Evolutionary conservation across 2,888 invertebrate species (phyloP).

Genomic region (Meandrusa payeni): DNA sequence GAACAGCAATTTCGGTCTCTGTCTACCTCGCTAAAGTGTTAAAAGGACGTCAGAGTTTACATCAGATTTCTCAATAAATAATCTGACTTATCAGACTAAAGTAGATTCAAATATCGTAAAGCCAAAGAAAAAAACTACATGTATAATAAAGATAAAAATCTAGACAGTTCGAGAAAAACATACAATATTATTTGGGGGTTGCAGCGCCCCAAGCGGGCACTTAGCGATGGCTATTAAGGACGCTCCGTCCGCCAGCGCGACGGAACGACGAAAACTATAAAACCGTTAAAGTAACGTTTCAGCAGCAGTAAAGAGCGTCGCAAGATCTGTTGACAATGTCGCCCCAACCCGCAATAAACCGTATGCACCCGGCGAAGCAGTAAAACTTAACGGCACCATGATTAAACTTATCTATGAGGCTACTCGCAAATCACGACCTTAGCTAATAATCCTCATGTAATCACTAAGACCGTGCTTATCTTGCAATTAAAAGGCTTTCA

Average conservation of each 20-base stretch:
- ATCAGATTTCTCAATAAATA: too few relatives aligned
- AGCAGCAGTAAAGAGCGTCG: constrained; percentile 78
- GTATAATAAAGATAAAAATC: constrained; percentile 75
- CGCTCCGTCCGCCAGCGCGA: constrained; percentile 73
- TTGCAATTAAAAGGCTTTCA: too few relatives aligned
- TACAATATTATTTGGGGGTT: constrained; percentile 65
- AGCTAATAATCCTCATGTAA: constrained; percentile 48
- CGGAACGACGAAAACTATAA: constrained; percentile 79
- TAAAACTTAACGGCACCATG: constrained; percentile 78
- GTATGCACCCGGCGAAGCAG: constrained; percentile 73
- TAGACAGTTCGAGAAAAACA: constrained; percentile 64
- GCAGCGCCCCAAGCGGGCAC: constrained; percentile 74
- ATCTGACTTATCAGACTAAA: constrained; percentile 22
- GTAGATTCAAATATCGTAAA: constrained; percentile 42
- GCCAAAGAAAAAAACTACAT: constrained; percentile 55
- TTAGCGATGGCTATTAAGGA: constrained; percentile 76
- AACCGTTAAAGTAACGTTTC: constrained; percentile 80
- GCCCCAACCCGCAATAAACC: constrained; percentile 73
- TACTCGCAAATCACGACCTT: constrained; percentile 61
- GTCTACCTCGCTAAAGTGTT: too few relatives aligned
- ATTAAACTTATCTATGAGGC: constrained; percentile 74
- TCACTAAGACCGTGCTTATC: constrained; percentile 7
- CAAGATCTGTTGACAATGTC: constrained; percentile 81
- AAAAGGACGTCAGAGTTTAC: too few relatives aligned
- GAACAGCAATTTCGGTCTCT: too few relatives aligned